A percentile compares a stretch with the other conserved stretches of the same genome.
Evolutionary conservation across 2,113 vertebrate genomes (phyloP).

Genomic region (Platanista minor): DNA sequence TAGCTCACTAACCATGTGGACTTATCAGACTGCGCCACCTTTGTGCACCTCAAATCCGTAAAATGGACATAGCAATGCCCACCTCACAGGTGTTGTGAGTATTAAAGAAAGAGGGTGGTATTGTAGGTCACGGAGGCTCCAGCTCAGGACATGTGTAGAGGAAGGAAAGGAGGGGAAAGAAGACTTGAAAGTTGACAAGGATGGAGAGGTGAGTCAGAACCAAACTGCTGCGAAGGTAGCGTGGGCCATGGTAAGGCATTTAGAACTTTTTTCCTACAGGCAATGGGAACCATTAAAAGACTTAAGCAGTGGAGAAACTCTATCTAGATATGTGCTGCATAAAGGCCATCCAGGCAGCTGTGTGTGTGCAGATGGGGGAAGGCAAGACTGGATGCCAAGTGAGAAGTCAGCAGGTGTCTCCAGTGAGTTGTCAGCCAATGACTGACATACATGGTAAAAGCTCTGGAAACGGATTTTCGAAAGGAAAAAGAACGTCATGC

Average conservation of each 20-base stretch:
- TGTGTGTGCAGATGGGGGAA: neutral
- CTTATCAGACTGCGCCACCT: neutral
- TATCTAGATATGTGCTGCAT: neutral
- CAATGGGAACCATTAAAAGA: neutral
- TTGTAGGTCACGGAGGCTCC: neutral
- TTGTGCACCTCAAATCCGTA: neutral
- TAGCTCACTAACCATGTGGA: neutral
- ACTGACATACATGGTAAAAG: neutral
- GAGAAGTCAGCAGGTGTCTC: neutral
- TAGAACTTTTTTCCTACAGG: neutral
- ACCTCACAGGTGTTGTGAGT: neutral
- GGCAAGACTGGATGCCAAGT: neutral
- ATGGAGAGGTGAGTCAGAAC: neutral
- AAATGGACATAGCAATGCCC: neutral
- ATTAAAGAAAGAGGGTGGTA: neutral
- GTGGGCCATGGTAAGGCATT: neutral
- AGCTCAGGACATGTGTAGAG: neutral
- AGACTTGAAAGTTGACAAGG: neutral
- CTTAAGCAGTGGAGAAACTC: neutral
- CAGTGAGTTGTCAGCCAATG: neutral
- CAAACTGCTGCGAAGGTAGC: neutral
- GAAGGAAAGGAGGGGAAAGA: neutral
- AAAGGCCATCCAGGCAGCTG: neutral
- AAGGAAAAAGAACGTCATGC: neutral
- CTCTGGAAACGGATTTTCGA: neutral